Conservation (phyloP, 2,797 vertebrate species). For the Urosaurus nigricauda region DNA sequence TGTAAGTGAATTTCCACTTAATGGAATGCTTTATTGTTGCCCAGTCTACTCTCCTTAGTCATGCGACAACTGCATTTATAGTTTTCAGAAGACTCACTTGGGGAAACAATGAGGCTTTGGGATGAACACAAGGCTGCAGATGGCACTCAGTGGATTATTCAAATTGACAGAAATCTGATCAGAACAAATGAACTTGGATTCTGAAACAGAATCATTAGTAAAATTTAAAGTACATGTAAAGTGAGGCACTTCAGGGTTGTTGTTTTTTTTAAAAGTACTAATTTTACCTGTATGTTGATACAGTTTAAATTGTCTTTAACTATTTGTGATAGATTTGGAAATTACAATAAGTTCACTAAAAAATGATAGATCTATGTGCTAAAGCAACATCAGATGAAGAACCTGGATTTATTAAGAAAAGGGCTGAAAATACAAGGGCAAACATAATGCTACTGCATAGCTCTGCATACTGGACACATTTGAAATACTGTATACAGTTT, state of each 20-base stretch:
- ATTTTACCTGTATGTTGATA: not conserved
- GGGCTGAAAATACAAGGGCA: not conserved
- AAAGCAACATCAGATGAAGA: not conserved
- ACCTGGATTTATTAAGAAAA: not conserved
- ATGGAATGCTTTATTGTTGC: not conserved
- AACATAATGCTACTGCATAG: not conserved
- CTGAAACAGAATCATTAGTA: not conserved
- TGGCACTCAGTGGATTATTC: not conserved
- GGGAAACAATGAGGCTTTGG: not conserved
- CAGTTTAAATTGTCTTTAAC: not conserved
- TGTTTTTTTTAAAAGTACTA: not conserved
- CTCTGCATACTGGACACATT: no score
- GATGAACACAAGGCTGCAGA: not conserved
- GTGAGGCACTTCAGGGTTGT: no score
- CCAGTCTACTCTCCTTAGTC: not conserved
- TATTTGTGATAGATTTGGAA: not conserved
- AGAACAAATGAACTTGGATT: not conserved
- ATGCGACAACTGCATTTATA: not conserved
- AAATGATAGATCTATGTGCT: not conserved
- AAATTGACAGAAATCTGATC: not conserved
- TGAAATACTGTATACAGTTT: not conserved
- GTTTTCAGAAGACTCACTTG: not conserved
- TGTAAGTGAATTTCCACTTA: not conserved
- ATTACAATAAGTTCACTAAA: not conserved
- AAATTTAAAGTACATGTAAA: not conserved